These are phyloP conservation scores for Camponotus floridanus DNA, from an alignment of 1,140 invertebrate species.

Conservation along the genomic window DNA sequence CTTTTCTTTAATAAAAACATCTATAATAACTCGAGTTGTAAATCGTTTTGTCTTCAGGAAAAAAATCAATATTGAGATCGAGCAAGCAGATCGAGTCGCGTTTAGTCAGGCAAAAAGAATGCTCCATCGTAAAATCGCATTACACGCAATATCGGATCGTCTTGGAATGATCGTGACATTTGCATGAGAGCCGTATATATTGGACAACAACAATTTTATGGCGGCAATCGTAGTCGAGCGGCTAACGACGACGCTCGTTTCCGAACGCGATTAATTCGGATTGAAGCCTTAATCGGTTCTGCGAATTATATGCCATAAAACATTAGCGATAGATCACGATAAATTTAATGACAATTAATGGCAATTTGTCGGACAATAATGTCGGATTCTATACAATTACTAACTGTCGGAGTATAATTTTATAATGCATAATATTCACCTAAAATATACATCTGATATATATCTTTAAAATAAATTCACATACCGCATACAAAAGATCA, in stretches of 20 bases:
- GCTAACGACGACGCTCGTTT: conserved; percentile 55
- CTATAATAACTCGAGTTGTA: conserved; percentile 44
- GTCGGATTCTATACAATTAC: not conserved
- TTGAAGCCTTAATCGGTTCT: conserved; percentile 9
- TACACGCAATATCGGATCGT: conserved; percentile 52
- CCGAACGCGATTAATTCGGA: conserved; percentile 42
- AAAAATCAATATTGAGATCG: conserved; percentile 61
- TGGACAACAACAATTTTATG: conserved; percentile 52
- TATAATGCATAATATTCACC: not conserved
- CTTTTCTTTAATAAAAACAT: not conserved
- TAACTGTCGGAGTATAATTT: not conserved
- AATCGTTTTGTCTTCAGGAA: conserved; percentile 48
- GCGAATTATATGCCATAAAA: conserved; percentile 22
- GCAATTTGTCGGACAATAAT: not conserved
- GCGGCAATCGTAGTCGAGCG: conserved; percentile 25
- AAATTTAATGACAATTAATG: not conserved
- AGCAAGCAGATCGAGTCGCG: conserved; percentile 41
- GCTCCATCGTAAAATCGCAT: conserved; percentile 58
- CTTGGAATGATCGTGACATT: conserved; percentile 34
- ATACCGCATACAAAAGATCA: not conserved
- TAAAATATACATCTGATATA: not conserved
- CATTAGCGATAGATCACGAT: conserved; percentile 2
- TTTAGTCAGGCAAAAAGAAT: conserved; percentile 53
- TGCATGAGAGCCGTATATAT: conserved; percentile 36
- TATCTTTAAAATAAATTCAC: not conserved